Conservation (phyloP, 1,140 invertebrate species). For the Trinorchestia longiramus region DNA sequence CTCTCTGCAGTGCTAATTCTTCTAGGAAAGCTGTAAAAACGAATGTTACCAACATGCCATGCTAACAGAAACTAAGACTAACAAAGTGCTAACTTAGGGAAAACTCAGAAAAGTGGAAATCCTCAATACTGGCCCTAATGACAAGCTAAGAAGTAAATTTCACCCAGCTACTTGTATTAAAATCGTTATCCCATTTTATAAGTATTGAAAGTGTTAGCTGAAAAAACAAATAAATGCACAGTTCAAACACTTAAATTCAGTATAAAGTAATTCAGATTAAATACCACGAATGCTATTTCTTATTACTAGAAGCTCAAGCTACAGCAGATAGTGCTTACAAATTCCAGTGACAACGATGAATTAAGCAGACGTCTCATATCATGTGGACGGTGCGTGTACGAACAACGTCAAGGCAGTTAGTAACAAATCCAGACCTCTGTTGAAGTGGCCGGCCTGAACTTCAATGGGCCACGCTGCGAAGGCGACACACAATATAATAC, state of each 20-base stretch:
- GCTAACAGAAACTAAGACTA: neutral
- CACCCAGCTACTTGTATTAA: neutral
- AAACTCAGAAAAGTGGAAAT: neutral
- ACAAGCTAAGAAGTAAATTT: neutral
- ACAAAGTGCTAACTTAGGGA: neutral
- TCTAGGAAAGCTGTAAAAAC: no score
- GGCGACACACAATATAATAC: neutral
- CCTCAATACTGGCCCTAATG: neutral
- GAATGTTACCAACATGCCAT: no score
- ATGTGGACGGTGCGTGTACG: neutral
- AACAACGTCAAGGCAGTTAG: neutral
- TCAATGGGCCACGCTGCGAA: neutral
- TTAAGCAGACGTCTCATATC: neutral
- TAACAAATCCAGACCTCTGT: neutral
- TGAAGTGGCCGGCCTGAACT: neutral
- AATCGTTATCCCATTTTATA: no score
- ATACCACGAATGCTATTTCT: no score
- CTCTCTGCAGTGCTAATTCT: no score
- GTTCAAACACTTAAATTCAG: neutral
- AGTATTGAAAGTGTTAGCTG: no score
- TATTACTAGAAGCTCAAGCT: neutral
- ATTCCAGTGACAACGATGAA: neutral
- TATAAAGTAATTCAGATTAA: neutral
- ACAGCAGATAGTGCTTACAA: neutral
- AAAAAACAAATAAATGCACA: no score